Evolutionary conservation across 23 tunicate species (phyloP), one percentile per base, ranked within the genome.

Genomic region (Pegea sp.): DNA sequence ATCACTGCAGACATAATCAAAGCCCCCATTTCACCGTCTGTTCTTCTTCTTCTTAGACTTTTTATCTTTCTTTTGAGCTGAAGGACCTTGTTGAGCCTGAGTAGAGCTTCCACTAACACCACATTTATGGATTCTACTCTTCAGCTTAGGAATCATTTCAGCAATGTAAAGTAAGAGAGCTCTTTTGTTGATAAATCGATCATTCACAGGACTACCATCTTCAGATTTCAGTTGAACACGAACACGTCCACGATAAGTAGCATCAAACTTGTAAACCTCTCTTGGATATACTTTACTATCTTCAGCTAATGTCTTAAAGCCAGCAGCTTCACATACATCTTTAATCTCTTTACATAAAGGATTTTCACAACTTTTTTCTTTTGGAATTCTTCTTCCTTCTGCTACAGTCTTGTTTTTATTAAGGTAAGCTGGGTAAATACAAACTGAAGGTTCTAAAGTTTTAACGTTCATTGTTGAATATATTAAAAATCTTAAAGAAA

Each of bases 381-480:
- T 84, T 38, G 84, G 67, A 18, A 84, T 57, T 44, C 95, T 58
- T 38, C 95, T 55, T 1, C 95, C 95, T 61, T 73, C 76, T 4
- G 72, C 95, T 8, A 84, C 24, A 6, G 95, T 67, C 56, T 84
- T 84, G 43, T 72, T 81, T 34, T 77, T 73, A 44, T 84, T 84
- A 0, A 84, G 38, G 29, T 84, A 84, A 28, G 95, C 95, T 28
- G 95, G 95, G 38, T 84, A 84, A 22, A 84, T 74, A 56, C 95
- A 84, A 3, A 84, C 16, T 38, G n/a, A n/a, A n/a, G n/a, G n/a
- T n/a, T n/a, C n/a, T n/a, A n/a, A n/a, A n/a, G n/a, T n/a, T n/a
- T n/a, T n/a, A n/a, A n/a, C n/a, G n/a, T n/a, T n/a, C n/a, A n/a
- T n/a, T n/a, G n/a, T n/a, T n/a, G n/a, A n/a, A n/a, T n/a, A n/a